A percentile compares a stretch with the other conserved stretches of the same genome.
Conservation (phyloP, 2,113 vertebrate species). For the Isurus oxyrinchus region DNA sequence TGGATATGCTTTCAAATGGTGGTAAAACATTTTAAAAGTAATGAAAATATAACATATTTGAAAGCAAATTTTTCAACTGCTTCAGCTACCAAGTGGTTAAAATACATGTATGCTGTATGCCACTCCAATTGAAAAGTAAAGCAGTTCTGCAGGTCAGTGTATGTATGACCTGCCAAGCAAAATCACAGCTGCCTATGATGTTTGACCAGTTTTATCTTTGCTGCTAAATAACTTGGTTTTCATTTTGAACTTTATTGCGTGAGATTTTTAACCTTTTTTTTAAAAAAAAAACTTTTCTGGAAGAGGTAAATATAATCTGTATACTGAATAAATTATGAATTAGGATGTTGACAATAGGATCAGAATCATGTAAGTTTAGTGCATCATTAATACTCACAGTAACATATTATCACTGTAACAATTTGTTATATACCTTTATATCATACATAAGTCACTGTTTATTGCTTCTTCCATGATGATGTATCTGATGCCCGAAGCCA, state of each 20-base stretch:
- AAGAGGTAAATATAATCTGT: not conserved
- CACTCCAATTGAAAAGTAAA: not conserved
- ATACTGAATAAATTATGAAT: not conserved
- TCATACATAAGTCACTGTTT: not conserved
- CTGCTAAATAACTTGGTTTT: not conserved
- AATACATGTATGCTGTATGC: not conserved
- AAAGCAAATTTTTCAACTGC: not conserved
- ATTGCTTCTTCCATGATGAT: not conserved
- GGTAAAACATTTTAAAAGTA: not conserved
- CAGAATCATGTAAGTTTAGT: not conserved
- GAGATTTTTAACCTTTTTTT: not conserved
- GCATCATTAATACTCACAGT: not conserved
- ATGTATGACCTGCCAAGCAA: not conserved
- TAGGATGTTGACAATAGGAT: not conserved
- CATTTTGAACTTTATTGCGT: not conserved
- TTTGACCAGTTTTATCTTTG: not conserved
- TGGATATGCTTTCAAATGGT: not conserved
- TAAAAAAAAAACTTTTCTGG: not conserved
- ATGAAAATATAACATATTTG: not conserved
- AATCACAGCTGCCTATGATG: slow-evolving; percentile 8
- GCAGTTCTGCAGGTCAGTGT: not conserved
- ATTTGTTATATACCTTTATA: not conserved
- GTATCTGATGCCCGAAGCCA: not conserved
- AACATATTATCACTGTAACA: not conserved
- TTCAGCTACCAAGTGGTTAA: not conserved